Conservation (phyloP, 2,888 invertebrate genomes). For the Drosophila kambysellisi region DNA sequence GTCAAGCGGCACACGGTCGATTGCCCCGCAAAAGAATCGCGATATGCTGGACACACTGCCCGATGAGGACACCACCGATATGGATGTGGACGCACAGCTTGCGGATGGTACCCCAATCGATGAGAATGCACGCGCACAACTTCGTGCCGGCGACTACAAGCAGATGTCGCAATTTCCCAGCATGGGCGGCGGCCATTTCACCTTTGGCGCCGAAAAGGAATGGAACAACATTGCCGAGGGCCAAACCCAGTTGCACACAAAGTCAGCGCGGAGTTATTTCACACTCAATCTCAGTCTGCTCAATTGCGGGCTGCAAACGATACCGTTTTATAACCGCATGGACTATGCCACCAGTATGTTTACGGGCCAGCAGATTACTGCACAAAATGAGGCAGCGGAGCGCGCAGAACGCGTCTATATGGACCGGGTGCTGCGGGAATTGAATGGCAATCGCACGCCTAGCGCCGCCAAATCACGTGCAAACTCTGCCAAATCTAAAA, state of each 20-base stretch:
- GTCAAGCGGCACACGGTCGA: slow-evolving; percentile 54
- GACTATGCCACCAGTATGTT: slow-evolving; percentile 84
- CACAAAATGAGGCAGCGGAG: slow-evolving; percentile 82
- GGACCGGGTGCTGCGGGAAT: slow-evolving; percentile 66
- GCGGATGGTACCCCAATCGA: slow-evolving; percentile 67
- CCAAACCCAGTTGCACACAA: slow-evolving; percentile 73
- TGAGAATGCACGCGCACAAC: slow-evolving; percentile 76
- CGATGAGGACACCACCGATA: slow-evolving; percentile 36
- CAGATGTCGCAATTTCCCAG: slow-evolving; percentile 83
- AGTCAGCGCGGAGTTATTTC: slow-evolving; percentile 84
- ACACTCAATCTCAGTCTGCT: slow-evolving; percentile 84
- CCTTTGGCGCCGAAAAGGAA: slow-evolving; percentile 85
- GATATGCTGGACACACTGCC: slow-evolving; percentile 58
- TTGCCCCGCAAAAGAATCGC: slow-evolving; percentile 62
- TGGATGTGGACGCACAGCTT: slow-evolving; percentile 36
- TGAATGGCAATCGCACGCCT: slow-evolving; percentile 44
- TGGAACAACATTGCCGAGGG: slow-evolving; percentile 83
- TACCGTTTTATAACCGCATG: slow-evolving; percentile 85
- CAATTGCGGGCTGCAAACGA: slow-evolving; percentile 84
- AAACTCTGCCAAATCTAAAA: slow-evolving; percentile 43
- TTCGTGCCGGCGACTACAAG: slow-evolving; percentile 84
- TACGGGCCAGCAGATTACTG: slow-evolving; percentile 79
- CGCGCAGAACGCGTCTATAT: slow-evolving; percentile 78
- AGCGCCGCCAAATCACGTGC: slow-evolving; percentile 47
- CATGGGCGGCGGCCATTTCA: slow-evolving; percentile 84